Percentiles rank a stretch among this genome's conserved stretches.
phyloP scores from a whole-genome alignment of 2,797 vertebrate genomes.

The Scolopax rusticola region DNA sequence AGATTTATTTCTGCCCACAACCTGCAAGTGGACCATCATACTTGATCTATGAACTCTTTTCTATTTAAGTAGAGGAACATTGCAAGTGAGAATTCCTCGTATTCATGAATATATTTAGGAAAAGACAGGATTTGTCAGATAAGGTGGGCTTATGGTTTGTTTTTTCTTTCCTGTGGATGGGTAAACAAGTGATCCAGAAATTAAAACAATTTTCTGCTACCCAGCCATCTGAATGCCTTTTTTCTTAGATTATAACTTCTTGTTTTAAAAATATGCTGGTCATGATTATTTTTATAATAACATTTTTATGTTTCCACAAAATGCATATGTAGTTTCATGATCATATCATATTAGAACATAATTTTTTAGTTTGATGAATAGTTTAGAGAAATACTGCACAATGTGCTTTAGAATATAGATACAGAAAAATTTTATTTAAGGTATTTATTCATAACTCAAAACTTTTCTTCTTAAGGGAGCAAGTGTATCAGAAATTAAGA shows the following conservation, averaged over 20 bases:
- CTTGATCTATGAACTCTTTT: slow-evolving; percentile 1
- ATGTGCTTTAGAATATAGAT: background rate
- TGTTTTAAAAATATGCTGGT: background rate
- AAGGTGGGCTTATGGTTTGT: background rate
- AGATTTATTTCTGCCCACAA: slow-evolving; percentile 4
- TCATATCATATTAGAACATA: background rate
- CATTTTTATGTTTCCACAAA: background rate
- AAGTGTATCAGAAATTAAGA: slow-evolving; percentile 93
- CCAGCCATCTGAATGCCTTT: background rate
- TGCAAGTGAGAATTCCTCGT: background rate
- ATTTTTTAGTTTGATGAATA: background rate
- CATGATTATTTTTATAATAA: background rate
- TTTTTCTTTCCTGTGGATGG: background rate
- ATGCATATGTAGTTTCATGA: background rate
- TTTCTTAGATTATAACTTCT: background rate
- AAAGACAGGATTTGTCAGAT: background rate
- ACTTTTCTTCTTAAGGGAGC: slow-evolving; percentile 85
- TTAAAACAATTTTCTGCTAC: rapidly evolving
- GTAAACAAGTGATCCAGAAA: background rate
- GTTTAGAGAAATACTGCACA: background rate
- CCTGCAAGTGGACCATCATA: background rate
- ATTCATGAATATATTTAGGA: background rate
- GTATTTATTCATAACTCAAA: slow-evolving; percentile 12
- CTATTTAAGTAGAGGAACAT: background rate
- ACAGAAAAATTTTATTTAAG: background rate